Percentiles rank a stretch among this genome's conserved stretches.
Conservation (phyloP, 2,888 invertebrate species). For the Notodonta dromedarius region DNA sequence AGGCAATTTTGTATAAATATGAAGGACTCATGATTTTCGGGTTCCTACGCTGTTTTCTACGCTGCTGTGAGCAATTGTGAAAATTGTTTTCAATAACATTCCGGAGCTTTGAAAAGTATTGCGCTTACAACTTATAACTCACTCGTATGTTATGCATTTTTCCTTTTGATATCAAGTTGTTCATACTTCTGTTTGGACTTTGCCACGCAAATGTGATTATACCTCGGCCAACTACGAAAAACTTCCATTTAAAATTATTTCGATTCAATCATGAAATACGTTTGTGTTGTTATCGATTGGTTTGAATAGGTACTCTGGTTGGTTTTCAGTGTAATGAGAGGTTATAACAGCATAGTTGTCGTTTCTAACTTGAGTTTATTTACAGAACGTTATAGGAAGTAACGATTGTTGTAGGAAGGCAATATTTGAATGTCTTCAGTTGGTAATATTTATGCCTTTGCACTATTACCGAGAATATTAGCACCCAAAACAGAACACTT, state of each 20-base stretch:
- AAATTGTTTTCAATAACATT: no score
- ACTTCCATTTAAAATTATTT: slow-evolving; percentile 6
- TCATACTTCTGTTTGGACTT: slow-evolving; percentile 6
- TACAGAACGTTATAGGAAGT: background rate
- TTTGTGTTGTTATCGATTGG: background rate
- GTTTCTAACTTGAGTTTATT: background rate
- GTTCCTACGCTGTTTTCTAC: no score
- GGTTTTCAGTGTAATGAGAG: background rate
- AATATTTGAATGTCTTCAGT: no score
- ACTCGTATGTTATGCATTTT: background rate
- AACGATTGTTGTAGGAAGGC: no score
- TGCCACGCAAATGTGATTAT: slow-evolving; percentile 29
- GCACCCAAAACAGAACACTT: background rate
- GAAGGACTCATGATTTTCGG: no score
- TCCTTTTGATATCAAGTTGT: background rate
- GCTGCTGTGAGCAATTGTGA: no score
- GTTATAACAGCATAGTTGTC: no score
- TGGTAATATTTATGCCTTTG: no score
- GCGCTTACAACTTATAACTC: background rate
- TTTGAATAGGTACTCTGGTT: background rate
- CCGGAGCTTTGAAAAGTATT: no score
- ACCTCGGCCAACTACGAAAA: slow-evolving; percentile 22
- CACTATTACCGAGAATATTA: no score
- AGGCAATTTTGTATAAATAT: no score
- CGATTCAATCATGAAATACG: background rate